Evolutionary conservation across 1,140 invertebrate genomes (phyloP).

Genomic region (Meteorus sp.): DNA sequence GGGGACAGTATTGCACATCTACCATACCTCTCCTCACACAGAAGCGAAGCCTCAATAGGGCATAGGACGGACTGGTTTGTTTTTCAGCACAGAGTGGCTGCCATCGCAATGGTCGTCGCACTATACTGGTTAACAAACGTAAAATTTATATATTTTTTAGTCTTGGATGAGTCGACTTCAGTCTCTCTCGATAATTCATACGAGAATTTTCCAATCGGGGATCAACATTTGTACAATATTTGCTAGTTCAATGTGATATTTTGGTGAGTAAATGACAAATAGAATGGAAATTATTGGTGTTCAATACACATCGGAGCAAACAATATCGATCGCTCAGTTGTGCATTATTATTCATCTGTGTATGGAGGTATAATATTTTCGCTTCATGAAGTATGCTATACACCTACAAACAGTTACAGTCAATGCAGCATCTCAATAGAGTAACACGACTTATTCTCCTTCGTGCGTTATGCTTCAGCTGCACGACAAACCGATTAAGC

Average conservation of each 20-base stretch:
- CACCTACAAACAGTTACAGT: slow-evolving; percentile 24
- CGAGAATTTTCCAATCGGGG: neutral
- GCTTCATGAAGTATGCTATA: slow-evolving; percentile 14
- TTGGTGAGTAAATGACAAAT: too few species aligned
- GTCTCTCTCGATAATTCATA: neutral
- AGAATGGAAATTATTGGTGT: too few species aligned
- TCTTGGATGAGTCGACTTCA: too few species aligned
- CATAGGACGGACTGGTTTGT: slow-evolving; percentile 29
- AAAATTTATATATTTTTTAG: neutral
- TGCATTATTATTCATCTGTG: too few species aligned
- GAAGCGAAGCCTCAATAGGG: slow-evolving; percentile 8
- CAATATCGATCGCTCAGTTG: too few species aligned
- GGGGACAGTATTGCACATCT: neutral
- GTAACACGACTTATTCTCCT: too few species aligned
- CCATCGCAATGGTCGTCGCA: slow-evolving; percentile 47
- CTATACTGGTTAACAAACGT: slow-evolving; percentile 42
- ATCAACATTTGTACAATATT: too few species aligned
- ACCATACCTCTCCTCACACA: slow-evolving; percentile 27
- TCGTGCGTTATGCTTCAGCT: slow-evolving; percentile 30
- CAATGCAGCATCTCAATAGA: slow-evolving; percentile 16
- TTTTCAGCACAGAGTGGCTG: slow-evolving; percentile 32
- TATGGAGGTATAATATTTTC: too few species aligned
- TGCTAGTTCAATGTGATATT: too few species aligned
- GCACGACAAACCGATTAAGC: slow-evolving; percentile 32
- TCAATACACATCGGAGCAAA: too few species aligned